Evolutionary conservation across 1,140 invertebrate species (phyloP).

Genomic region (Rhopalosiphum padi): DNA sequence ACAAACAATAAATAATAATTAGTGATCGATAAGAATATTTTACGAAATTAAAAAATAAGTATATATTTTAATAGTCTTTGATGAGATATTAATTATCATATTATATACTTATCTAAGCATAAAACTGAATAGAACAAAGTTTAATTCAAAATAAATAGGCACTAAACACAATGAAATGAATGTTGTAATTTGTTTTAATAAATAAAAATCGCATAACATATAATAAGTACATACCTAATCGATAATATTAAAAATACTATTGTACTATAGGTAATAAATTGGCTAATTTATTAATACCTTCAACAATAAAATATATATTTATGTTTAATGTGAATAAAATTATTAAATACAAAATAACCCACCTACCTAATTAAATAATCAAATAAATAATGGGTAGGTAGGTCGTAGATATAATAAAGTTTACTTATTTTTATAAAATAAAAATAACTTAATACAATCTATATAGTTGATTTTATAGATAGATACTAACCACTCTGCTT

Average conservation of each 20-base stretch:
- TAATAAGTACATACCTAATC: background rate
- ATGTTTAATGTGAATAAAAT: too few relatives aligned
- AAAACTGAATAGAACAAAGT: background rate
- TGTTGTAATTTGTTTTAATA: background rate
- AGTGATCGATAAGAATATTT: background rate
- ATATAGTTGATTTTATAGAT: background rate
- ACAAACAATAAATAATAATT: constrained; percentile 34
- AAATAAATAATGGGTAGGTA: too few relatives aligned
- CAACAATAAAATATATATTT: background rate
- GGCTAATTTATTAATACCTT: too few relatives aligned
- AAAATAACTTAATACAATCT: background rate
- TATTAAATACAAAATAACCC: too few relatives aligned
- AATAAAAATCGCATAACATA: background rate
- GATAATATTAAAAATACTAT: too few relatives aligned
- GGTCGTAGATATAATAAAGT: too few relatives aligned
- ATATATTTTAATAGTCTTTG: too few relatives aligned
- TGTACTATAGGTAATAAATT: too few relatives aligned
- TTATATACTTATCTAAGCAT: background rate
- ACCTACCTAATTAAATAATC: too few relatives aligned
- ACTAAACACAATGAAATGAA: background rate
- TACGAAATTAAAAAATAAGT: too few relatives aligned
- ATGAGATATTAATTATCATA: too few relatives aligned
- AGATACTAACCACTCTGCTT: constrained; percentile 48
- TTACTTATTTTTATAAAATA: background rate
- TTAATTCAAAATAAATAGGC: background rate